Conservation (phyloP, 2,888 invertebrate genomes). For the Nomada ferruginata region DNA sequence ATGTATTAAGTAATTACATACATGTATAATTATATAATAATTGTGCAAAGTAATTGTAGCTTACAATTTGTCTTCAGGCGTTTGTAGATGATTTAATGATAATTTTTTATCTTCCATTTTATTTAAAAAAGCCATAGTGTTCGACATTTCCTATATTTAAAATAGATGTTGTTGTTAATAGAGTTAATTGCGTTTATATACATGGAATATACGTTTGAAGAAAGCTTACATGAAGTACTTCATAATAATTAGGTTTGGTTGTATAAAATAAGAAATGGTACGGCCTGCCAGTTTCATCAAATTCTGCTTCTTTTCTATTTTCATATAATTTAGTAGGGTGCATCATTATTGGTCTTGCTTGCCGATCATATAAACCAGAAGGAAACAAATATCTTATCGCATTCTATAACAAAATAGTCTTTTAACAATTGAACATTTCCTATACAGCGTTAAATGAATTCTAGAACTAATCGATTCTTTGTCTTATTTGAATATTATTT, state of each 20-base stretch:
- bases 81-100: conserved; percentile 86
- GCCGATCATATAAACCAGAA: conserved; percentile 94
- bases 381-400: conserved; percentile 98
- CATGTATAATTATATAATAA: neutral
- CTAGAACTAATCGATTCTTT: neutral
- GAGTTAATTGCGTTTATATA: neutral
- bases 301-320: conserved; percentile 93
- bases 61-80: conserved; percentile 87
- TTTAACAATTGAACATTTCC: neutral
- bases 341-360: conserved; percentile 95
- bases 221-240: conserved; percentile 90
- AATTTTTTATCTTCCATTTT: conserved; percentile 90
- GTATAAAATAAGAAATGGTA: conserved; percentile 97
- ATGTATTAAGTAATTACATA: neutral
- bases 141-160: conserved; percentile 87
- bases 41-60: conserved; percentile 66
- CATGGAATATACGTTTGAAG: neutral
- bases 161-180: conserved; percentile 47
- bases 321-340: conserved; percentile 95
- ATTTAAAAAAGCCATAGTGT: conserved; percentile 88
- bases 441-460: neutral
- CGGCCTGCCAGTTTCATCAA: conserved; percentile 95
- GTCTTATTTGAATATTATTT: conserved; percentile 79
- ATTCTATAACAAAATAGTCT: conserved; percentile 85
- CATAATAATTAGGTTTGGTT: conserved; percentile 93